Conservation (phyloP, 2,113 vertebrate species). For the Myocastor coypus region DNA sequence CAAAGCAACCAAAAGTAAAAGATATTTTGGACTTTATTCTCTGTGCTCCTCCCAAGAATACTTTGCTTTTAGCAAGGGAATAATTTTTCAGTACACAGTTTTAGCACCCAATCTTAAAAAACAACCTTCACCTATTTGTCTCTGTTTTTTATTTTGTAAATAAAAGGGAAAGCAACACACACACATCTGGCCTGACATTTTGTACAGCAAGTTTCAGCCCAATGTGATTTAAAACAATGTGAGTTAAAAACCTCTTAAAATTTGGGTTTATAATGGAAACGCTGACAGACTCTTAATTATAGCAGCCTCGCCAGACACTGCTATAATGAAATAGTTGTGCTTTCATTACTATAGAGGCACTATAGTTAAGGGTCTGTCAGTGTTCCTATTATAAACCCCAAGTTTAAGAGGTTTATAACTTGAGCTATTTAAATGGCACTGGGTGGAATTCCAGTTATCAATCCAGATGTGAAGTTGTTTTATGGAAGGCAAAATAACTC, state of each 20-base stretch:
- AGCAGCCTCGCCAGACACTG: conserved; percentile 83
- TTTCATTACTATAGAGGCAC: conserved; percentile 84
- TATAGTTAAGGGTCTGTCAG: conserved; percentile 86
- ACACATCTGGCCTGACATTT: conserved; percentile 79
- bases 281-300: conserved; percentile 88
- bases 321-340: conserved; percentile 83
- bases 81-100: conserved; percentile 70
- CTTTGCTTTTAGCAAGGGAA: conserved; percentile 73
- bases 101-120: conserved; percentile 58
- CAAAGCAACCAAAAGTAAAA: conserved; percentile 58
- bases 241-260: conserved; percentile 86
- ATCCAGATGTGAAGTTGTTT: conserved; percentile 87
- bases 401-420: conserved; percentile 88
- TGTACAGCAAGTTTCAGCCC: conserved; percentile 78
- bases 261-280: conserved; percentile 87
- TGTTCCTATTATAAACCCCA: conserved; percentile 86
- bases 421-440: conserved; percentile 87
- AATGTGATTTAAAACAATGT: conserved; percentile 83
- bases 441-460: conserved; percentile 85
- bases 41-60: background rate
- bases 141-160: conserved; percentile 12
- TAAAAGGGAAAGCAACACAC: conserved; percentile 65
- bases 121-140: conserved; percentile 61
- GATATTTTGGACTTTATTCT: conserved; percentile 51
- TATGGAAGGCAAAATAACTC: conserved; percentile 84